Conservation (phyloP, 2,888 invertebrate species). For the Neocrepidodera transversa region DNA sequence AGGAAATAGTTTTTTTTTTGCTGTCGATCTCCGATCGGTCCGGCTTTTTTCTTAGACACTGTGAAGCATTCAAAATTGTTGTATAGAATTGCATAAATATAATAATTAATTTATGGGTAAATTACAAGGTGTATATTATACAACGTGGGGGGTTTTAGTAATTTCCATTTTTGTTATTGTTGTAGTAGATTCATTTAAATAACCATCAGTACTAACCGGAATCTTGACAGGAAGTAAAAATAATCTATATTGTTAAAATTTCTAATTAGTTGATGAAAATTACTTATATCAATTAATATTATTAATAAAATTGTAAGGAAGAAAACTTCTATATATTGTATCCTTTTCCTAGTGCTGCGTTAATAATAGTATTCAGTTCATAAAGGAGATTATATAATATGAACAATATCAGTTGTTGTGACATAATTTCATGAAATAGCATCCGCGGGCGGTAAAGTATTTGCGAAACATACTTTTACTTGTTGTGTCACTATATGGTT, state of each 20-base stretch:
- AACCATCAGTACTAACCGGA: too few species aligned
- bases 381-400: slow-evolving; percentile 41
- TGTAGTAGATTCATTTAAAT: too few species aligned
- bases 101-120: too few species aligned
- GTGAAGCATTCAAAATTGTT: background rate
- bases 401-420: slow-evolving; percentile 44
- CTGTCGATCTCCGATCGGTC: slow-evolving; percentile 17
- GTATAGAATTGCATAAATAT: background rate
- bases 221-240: too few species aligned
- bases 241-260: too few species aligned
- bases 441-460: slow-evolving; percentile 39
- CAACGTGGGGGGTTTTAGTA: too few species aligned
- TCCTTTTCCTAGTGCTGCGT: slow-evolving; percentile 27
- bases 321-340: slow-evolving; percentile 3
- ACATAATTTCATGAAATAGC: slow-evolving; percentile 43
- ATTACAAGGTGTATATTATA: too few species aligned
- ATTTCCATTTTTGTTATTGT: too few species aligned
- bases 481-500: slow-evolving; percentile 37
- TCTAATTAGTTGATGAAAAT: too few species aligned
- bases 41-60: background rate
- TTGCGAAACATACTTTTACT: slow-evolving; percentile 39
- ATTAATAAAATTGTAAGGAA: background rate
- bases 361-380: slow-evolving; percentile 32
- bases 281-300: background rate
- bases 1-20: slow-evolving; percentile 51